phyloP scores from a whole-genome alignment of 2,797 vertebrate species.

The Lepus oiostolus region DNA sequence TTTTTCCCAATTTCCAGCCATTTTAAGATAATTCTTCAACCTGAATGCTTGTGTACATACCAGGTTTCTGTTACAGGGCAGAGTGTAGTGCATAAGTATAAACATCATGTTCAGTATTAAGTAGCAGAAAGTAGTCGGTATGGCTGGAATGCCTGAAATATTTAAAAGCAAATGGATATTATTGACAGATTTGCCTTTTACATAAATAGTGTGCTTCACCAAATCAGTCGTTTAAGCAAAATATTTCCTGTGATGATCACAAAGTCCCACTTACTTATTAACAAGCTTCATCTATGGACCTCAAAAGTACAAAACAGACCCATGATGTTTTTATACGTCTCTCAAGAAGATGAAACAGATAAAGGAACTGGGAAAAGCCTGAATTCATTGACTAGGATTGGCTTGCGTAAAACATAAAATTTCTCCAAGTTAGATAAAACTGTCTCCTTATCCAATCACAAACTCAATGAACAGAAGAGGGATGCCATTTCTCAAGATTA shows the following conservation, averaged over 20 bases:
- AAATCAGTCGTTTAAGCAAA: background rate
- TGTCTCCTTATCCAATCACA: background rate
- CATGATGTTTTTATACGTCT: background rate
- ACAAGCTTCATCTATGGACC: background rate
- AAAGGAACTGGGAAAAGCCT: background rate
- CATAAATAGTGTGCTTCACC: conserved; percentile 63
- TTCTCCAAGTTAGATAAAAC: background rate
- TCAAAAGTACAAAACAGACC: background rate
- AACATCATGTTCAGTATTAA: background rate
- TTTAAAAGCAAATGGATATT: conserved; percentile 23
- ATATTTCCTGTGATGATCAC: background rate
- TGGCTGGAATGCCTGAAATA: conserved; percentile 68
- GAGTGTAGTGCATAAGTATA: background rate
- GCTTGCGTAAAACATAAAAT: background rate
- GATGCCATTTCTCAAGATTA: background rate
- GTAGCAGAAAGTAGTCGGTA: background rate
- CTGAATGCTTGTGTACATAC: no score
- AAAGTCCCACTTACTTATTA: background rate
- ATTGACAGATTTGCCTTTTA: conserved; percentile 47
- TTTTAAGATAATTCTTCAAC: background rate
- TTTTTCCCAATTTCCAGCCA: background rate
- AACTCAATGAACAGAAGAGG: background rate
- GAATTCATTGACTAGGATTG: background rate
- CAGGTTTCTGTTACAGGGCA: background rate
- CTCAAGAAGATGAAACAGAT: background rate